These are phyloP conservation scores for Pelobates cultripes DNA, from an alignment of 2,797 vertebrate species.

Conservation along the genomic window DNA sequence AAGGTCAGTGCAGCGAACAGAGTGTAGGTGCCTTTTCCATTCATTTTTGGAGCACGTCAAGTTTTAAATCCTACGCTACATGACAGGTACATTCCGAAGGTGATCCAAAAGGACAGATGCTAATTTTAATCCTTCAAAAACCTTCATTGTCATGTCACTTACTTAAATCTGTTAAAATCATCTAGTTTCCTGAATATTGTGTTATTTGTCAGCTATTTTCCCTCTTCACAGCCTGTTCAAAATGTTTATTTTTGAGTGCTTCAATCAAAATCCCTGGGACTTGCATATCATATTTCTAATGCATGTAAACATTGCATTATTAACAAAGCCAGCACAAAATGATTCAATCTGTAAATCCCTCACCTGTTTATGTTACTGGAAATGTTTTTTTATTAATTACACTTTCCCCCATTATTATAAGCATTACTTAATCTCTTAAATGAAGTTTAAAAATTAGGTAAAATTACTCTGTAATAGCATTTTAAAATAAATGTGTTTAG, in stretches of 20 bases:
- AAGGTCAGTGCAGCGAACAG: conserved; percentile 26
- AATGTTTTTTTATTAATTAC: too few relatives aligned
- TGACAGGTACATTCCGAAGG: not conserved
- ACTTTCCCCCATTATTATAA: too few relatives aligned
- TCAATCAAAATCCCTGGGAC: not conserved
- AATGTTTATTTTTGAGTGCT: not conserved
- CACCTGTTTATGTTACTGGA: not conserved
- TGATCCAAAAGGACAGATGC: not conserved
- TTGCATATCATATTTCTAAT: not conserved
- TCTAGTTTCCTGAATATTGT: conserved; percentile 1
- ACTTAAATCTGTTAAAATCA: conserved; percentile 1
- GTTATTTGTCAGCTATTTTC: conserved; percentile 18
- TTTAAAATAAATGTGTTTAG: too few relatives aligned
- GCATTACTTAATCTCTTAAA: too few relatives aligned
- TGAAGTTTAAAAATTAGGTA: too few relatives aligned
- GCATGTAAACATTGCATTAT: conserved; percentile 4
- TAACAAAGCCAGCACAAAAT: not conserved
- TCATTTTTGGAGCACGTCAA: conserved; percentile 5
- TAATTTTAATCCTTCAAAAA: not conserved
- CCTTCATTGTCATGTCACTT: not conserved
- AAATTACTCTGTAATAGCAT: too few relatives aligned
- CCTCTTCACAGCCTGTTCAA: not conserved
- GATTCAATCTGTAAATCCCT: not conserved
- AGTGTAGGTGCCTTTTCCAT: conserved; percentile 21
- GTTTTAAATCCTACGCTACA: conserved; percentile 8